phyloP scores from a whole-genome alignment of 2,888 invertebrate genomes.

The Ectropis crepuscularia region DNA sequence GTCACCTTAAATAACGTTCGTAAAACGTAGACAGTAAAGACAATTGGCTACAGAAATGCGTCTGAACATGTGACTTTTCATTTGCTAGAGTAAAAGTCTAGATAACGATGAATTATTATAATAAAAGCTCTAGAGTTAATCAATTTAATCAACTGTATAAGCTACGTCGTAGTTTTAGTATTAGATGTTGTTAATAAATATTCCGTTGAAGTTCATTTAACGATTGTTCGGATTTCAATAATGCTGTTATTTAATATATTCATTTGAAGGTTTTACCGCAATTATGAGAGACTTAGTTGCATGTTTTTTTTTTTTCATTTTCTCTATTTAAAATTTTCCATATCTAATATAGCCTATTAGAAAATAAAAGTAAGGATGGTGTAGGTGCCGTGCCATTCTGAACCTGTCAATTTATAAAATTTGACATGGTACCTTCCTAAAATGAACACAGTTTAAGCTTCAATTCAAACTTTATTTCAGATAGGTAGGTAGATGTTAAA shows the following conservation, averaged over 20 bases:
- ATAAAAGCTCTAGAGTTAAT: neutral
- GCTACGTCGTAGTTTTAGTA: neutral
- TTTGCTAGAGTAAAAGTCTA: slow-evolving; percentile 2
- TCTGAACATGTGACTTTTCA: neutral
- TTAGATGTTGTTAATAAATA: neutral
- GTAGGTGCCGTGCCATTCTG: slow-evolving; percentile 28
- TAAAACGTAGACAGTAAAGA: too few relatives aligned
- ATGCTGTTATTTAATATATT: slow-evolving; percentile 9
- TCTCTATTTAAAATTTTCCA: slow-evolving; percentile 1
- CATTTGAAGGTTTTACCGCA: slow-evolving; percentile 7
- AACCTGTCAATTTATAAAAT: slow-evolving; percentile 5
- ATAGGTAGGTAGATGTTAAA: neutral
- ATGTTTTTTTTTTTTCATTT: slow-evolving; percentile 15
- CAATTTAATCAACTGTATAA: neutral
- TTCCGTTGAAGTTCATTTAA: neutral
- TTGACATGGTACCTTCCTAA: slow-evolving; percentile 14
- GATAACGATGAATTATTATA: neutral
- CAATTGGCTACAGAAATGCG: too few relatives aligned
- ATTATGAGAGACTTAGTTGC: slow-evolving; percentile 15
- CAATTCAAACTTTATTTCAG: neutral
- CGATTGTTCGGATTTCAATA: neutral
- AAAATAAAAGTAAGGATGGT: slow-evolving; percentile 31
- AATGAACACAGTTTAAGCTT: slow-evolving; percentile 22
- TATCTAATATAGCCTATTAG: slow-evolving; percentile 9
- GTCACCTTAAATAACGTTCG: too few relatives aligned